phyloP scores from a whole-genome alignment of 2,797 vertebrate genomes.

The Hypotaenidia okinawae region DNA sequence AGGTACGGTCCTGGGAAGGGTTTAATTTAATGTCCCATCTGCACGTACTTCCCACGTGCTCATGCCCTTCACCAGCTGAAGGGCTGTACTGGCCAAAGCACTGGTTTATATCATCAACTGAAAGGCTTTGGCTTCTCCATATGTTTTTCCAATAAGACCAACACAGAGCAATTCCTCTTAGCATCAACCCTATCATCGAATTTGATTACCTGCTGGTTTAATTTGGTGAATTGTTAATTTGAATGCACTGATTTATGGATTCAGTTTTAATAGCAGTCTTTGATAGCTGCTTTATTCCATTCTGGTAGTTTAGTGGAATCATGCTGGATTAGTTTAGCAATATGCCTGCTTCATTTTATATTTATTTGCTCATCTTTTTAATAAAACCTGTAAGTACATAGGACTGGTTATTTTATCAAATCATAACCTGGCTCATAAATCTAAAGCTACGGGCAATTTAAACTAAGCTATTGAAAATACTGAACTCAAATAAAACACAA shows the following conservation, averaged over 20 bases:
- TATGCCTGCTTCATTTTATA: not conserved
- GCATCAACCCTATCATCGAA: not conserved
- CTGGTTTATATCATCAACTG: not conserved
- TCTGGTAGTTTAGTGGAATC: not conserved
- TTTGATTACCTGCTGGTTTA: slow-evolving; percentile 14
- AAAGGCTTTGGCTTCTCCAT: not conserved
- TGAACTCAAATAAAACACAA: not conserved
- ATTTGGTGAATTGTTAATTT: slow-evolving; percentile 18
- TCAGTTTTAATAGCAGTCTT: not conserved
- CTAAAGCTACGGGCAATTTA: not conserved
- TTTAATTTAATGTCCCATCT: not conserved
- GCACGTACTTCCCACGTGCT: not conserved
- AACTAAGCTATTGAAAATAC: not conserved
- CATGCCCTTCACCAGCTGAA: not conserved
- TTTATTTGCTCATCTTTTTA: slow-evolving; percentile 13
- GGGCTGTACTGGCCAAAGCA: not conserved
- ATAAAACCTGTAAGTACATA: not conserved
- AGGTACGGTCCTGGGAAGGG: not conserved
- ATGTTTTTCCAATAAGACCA: not conserved
- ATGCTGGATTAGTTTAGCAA: not conserved
- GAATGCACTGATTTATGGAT: not conserved
- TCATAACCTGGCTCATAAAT: not conserved
- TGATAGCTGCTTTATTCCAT: not conserved
- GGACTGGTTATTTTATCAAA: not conserved
- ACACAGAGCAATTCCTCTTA: not conserved